A percentile compares a stretch with the other conserved stretches of the same genome.
phyloP scores from a whole-genome alignment of 2,113 vertebrate species.

The human (Homo sapiens) region DNA sequence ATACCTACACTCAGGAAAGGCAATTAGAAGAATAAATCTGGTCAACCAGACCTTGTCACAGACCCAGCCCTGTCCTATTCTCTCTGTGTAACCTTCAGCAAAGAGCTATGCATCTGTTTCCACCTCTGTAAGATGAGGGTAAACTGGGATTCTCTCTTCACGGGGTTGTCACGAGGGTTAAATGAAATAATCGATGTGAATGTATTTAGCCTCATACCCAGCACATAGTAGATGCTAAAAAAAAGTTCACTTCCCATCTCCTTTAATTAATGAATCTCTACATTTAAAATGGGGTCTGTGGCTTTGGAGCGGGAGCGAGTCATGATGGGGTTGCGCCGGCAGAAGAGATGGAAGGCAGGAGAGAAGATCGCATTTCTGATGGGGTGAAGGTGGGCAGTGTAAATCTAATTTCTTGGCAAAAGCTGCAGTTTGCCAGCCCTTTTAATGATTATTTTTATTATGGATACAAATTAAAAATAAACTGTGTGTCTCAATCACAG shows the following conservation, averaged over 20 bases:
- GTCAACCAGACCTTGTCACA: too few relatives aligned
- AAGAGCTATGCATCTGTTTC: fast-evolving
- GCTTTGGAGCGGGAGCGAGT: not conserved
- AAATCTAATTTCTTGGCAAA: slow-evolving; percentile 33
- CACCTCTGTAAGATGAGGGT: not conserved
- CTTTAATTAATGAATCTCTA: slow-evolving; percentile 60
- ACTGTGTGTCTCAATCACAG: slow-evolving; percentile 73
- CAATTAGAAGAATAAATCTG: not conserved
- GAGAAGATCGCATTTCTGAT: not conserved
- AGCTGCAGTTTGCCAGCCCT: slow-evolving; percentile 46
- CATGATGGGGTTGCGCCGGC: fast-evolving
- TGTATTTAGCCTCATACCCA: not conserved
- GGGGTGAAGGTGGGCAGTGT: slow-evolving; percentile 39
- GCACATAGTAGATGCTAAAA: slow-evolving; percentile 39
- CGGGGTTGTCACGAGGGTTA: not conserved
- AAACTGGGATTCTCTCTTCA: not conserved
- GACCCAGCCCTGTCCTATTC: not conserved
- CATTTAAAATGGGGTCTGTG: slow-evolving; percentile 54
- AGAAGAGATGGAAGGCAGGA: not conserved
- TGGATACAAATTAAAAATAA: slow-evolving; percentile 81
- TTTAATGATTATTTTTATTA: slow-evolving; percentile 74
- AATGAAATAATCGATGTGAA: not conserved
- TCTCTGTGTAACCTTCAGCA: not conserved
- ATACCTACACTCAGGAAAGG: not conserved
- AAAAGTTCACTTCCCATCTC: not conserved